These are phyloP conservation scores for Felis chaus DNA, from an alignment of 2,113 vertebrate genomes.

Conservation along the genomic window DNA sequence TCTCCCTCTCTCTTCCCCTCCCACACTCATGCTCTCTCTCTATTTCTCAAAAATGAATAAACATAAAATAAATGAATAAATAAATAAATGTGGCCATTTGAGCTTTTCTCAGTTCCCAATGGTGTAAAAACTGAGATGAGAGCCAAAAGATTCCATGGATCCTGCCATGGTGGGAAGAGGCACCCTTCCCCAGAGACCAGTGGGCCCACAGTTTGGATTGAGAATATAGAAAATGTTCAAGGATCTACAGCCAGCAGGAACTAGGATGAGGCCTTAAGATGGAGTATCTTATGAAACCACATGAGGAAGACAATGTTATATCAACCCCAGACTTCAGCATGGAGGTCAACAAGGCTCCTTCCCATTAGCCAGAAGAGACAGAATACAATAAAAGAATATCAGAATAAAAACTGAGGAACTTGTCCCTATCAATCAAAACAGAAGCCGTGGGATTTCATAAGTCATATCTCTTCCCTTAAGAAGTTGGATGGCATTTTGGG, in stretches of 20 bases:
- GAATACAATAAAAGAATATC: background rate
- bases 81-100: too few relatives aligned
- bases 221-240: background rate
- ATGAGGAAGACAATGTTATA: background rate
- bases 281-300: background rate
- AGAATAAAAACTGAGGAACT: background rate
- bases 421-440: background rate
- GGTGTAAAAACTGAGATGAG: background rate
- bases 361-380: background rate
- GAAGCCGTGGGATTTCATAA: background rate
- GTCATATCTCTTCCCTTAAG: background rate
- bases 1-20: too few relatives aligned
- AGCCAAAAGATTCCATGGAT: too few relatives aligned
- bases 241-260: background rate
- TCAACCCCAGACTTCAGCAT: background rate
- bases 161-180: rapidly evolving
- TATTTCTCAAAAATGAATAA: too few relatives aligned
- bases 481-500: background rate
- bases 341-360: background rate
- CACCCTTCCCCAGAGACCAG: background rate
- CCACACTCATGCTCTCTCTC: too few relatives aligned
- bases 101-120: background rate
- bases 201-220: background rate
- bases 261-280: background rate
- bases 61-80: too few relatives aligned